Percentiles rank a stretch among this genome's conserved stretches.
Evolutionary conservation across 2,888 invertebrate genomes (phyloP).

Genomic region (Amblyteles armatorius): DNA sequence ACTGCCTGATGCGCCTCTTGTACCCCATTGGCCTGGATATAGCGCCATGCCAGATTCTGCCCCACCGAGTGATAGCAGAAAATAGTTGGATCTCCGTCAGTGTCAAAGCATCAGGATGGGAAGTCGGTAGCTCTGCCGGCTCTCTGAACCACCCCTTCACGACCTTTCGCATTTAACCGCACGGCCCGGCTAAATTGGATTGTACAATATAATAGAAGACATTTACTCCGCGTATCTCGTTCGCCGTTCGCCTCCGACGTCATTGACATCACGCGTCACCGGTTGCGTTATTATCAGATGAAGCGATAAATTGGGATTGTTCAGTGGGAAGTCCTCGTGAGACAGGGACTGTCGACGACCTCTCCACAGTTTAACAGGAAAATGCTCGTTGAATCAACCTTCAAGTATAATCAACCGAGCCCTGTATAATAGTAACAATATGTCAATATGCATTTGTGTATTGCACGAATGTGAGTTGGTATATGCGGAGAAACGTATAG

Average conservation of each 20-base stretch:
- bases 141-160: not conserved
- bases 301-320: constrained; percentile 17
- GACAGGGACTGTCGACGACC: not conserved
- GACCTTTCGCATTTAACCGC: constrained; percentile 25
- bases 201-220: not conserved
- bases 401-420: constrained; percentile 15
- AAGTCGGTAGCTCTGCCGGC: constrained; percentile 5
- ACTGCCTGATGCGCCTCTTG: not conserved
- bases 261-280: not conserved
- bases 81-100: not conserved
- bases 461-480: not conserved
- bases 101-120: not conserved
- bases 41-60: not conserved
- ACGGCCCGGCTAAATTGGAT: constrained; percentile 11
- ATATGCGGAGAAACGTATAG: not conserved
- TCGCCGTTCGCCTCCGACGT: not conserved
- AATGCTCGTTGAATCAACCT: not conserved
- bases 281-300: constrained; percentile 5
- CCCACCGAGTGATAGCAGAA: not conserved
- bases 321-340: not conserved
- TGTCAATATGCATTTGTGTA: constrained; percentile 7
- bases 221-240: constrained; percentile 15
- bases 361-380: not conserved
- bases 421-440: not conserved
- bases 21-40: not conserved